Conservation (phyloP, 2,888 invertebrate genomes). For the Timandra comae region DNA sequence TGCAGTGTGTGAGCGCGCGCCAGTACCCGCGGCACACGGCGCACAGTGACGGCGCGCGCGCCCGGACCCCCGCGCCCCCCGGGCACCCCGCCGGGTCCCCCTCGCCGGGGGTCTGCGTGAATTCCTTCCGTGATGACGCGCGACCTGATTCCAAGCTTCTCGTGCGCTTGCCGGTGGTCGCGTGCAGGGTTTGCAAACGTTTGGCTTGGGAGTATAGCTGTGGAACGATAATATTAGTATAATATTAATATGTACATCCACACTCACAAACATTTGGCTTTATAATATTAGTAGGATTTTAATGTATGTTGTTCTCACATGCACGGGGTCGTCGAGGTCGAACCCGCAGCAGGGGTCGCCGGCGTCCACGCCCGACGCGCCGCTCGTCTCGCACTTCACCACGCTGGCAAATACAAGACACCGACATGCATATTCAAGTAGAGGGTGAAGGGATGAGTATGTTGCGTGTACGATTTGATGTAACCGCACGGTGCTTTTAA, state of each 20-base stretch:
- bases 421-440: no score
- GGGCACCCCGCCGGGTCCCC: background rate
- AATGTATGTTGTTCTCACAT: no score
- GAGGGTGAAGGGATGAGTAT: no score
- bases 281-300: no score
- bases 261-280: no score
- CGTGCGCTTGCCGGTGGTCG: background rate
- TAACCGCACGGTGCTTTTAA: no score
- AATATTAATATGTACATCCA: no score
- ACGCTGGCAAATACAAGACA: no score
- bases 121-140: no score
- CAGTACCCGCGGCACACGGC: conserved; percentile 49
- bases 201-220: background rate
- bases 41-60: conserved; percentile 30
- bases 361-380: conserved; percentile 5
- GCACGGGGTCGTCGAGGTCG: conserved; percentile 48
- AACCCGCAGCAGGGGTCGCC: conserved; percentile 30
- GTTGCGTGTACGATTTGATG: no score
- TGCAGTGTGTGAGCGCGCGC: conserved; percentile 40
- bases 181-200: background rate
- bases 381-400: conserved; percentile 21
- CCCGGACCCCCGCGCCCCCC: background rate
- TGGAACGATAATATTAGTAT: no score
- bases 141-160: background rate
- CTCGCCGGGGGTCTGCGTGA: no score